These are phyloP conservation scores for Erebia palarica DNA, from an alignment of 2,888 invertebrate genomes.

Conservation along the genomic window DNA sequence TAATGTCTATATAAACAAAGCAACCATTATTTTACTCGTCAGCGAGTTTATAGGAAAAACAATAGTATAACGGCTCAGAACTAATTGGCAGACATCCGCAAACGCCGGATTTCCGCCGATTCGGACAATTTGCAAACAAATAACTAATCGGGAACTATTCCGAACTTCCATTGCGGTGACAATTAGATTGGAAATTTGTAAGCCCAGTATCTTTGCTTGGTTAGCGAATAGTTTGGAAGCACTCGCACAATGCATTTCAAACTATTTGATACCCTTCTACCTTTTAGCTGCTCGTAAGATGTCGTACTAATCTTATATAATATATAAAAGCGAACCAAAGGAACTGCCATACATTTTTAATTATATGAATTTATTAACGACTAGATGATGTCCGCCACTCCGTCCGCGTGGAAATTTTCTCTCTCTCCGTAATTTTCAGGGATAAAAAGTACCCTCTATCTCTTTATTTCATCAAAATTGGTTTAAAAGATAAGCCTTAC, in stretches of 20 bases:
- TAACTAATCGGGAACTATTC: slow-evolving; percentile 40
- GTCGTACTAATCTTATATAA: not conserved
- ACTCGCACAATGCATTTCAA: slow-evolving; percentile 36
- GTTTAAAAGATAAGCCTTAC: no score
- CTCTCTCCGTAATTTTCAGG: no score
- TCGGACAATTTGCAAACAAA: slow-evolving; percentile 32
- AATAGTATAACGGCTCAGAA: not conserved
- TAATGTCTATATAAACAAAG: no score
- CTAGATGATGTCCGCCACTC: no score
- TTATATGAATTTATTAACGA: no score
- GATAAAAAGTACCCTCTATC: no score
- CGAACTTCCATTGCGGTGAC: slow-evolving; percentile 35
- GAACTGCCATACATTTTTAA: no score
- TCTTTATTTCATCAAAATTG: no score
- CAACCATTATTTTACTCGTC: not conserved
- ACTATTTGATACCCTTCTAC: slow-evolving; percentile 24
- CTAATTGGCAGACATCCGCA: slow-evolving; percentile 8
- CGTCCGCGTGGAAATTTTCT: no score
- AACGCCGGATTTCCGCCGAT: slow-evolving; percentile 1
- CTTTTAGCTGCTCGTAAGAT: not conserved
- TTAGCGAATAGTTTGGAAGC: slow-evolving; percentile 35
- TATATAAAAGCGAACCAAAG: no score
- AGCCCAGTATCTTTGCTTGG: slow-evolving; percentile 38
- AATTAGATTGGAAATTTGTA: slow-evolving; percentile 41
- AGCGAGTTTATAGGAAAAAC: not conserved